phyloP scores from a whole-genome alignment of 2,797 vertebrate genomes.

The Chelmon rostratus region DNA sequence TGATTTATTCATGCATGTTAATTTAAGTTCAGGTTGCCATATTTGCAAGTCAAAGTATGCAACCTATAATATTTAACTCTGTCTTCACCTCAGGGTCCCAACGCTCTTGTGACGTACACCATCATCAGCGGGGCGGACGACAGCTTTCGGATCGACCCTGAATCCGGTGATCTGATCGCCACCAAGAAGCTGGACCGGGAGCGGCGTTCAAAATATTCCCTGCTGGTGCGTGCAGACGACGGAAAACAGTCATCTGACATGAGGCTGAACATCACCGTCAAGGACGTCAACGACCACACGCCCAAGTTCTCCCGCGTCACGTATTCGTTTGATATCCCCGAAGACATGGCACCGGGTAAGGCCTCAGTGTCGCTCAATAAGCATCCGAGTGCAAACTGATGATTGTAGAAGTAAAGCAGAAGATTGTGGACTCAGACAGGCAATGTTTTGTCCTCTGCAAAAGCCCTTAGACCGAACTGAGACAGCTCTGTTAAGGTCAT shows the following conservation, averaged over 20 bases:
- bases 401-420: not conserved
- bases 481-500: slow-evolving; percentile 60
- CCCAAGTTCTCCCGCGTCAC: slow-evolving; percentile 92
- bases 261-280: slow-evolving; percentile 96
- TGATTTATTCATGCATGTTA: not conserved
- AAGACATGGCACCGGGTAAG: slow-evolving; percentile 93
- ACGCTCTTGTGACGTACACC: slow-evolving; percentile 96
- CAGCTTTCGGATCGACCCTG: slow-evolving; percentile 95
- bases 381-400: not conserved
- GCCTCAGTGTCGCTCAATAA: not conserved
- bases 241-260: slow-evolving; percentile 97
- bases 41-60: not conserved
- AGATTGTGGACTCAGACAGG: not conserved
- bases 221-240: slow-evolving; percentile 95
- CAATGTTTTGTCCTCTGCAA: slow-evolving; percentile 44
- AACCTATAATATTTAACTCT: not conserved
- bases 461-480: slow-evolving; percentile 29
- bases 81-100: slow-evolving; percentile 89
- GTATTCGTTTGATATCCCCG: slow-evolving; percentile 95
- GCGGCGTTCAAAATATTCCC: slow-evolving; percentile 93
- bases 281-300: slow-evolving; percentile 95
- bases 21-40: not conserved
- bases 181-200: slow-evolving; percentile 94
- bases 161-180: slow-evolving; percentile 95
- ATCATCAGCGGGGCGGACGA: slow-evolving; percentile 97